Base-by-base conservation (phyloP, 2,888 invertebrate species). In the Aphodius sticticus region DNA sequence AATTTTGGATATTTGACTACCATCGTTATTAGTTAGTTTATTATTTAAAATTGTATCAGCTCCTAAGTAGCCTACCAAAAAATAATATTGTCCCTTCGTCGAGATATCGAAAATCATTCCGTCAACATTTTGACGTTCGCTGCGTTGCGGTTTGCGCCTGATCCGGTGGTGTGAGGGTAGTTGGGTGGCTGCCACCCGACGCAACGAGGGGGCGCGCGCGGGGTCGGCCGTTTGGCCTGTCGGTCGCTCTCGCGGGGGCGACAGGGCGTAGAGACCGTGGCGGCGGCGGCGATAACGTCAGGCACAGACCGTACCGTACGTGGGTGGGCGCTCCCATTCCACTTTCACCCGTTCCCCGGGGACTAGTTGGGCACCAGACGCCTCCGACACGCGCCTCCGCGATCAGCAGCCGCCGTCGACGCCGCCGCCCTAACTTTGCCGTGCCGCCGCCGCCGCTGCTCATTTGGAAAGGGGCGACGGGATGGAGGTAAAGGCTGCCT, bases 381-480 rank as follows among this genome's bases (percentile, higher is more conserved):
- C 88, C 88, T 88, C 89, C 89, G 89, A 89, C 89, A 89, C 89
- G 89, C 88, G 88, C 88, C 88, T 87, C 87, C 87, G 86, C 86
- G 86, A 86, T 16, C 78, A 80, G 78, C 85, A 85, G 69, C 76
- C 76, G 69, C 76, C 37, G 80, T 82, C 82, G 81, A 77, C 81
- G 77, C 71, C 70, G 38, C 70, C 70, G 71, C 71, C 26, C 38
- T 72, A 36, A 74, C 75, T 69, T n/a, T 35, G 69, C 75, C 69
- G 69, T 37, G 76, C 69, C 69, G 26, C 35, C 76, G 69, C 78
- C 6, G 36, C 15, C 37, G 38, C 16, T 53, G 53, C 37, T 53
- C 26, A 71, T 26, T 74, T 74, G 35, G 35, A 6, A 26, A 37
- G 35, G 74, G 74, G n/a, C n/a, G 74, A 74, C 36, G 36, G 53